Evolutionary conservation across 2,888 invertebrate species (phyloP).

Genomic region (Sphaerophoria rueppellii): DNA sequence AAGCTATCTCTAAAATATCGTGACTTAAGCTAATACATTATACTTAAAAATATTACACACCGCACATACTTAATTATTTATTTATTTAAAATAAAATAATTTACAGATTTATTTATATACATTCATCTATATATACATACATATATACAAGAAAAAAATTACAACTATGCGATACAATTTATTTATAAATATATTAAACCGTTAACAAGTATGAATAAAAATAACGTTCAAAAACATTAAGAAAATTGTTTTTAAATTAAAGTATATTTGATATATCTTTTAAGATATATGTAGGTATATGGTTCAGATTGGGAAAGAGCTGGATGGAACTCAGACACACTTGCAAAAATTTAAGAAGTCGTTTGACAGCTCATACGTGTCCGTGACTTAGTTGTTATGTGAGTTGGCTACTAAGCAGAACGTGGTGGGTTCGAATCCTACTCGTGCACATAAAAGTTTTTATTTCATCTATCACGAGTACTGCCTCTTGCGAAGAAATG

Average conservation of each 20-base stretch:
- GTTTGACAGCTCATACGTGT: no score
- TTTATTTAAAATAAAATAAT: conserved; percentile 44
- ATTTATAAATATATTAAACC: conserved; percentile 73
- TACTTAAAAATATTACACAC: conserved; percentile 47
- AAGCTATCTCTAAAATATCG: conserved; percentile 2
- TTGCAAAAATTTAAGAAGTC: no score
- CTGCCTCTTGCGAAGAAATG: no score
- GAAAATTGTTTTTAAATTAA: not conserved
- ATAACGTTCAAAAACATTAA: conserved; percentile 61
- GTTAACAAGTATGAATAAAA: conserved; percentile 71
- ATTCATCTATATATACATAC: conserved; percentile 62
- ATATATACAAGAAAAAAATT: conserved; percentile 65
- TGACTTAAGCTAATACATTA: conserved; percentile 29
- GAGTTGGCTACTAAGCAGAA: no score
- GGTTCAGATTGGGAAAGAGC: no score
- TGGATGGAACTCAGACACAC: no score
- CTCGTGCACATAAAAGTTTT: no score
- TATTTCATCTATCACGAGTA: no score
- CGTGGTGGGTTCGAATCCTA: no score
- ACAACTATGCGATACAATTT: conserved; percentile 70
- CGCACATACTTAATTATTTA: conserved; percentile 61
- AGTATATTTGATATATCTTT: no score
- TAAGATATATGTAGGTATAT: no score
- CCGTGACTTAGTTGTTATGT: no score
- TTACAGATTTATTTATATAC: conserved; percentile 10